These are phyloP conservation scores for Andrena bucephala DNA, from an alignment of 2,888 invertebrate genomes.

Conservation along the genomic window DNA sequence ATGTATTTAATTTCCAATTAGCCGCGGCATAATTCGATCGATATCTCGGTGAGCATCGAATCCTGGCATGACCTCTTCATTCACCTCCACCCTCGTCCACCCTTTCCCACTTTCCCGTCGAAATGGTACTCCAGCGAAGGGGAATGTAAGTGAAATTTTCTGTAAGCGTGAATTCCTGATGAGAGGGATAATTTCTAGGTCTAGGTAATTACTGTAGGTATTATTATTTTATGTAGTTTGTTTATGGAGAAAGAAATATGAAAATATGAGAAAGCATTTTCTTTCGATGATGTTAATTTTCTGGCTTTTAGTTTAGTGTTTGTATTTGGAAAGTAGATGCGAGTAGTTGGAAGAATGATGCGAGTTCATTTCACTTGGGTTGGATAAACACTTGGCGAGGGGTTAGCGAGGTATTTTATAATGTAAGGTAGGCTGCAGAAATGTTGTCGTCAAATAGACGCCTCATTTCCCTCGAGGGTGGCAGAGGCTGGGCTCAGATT, in stretches of 20 bases:
- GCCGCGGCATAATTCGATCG: constrained; percentile 57
- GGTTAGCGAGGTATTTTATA: neutral
- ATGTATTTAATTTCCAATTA: constrained; percentile 77
- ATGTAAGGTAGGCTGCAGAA: neutral
- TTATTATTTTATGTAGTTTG: neutral
- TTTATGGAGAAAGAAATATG: no score
- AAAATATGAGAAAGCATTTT: no score
- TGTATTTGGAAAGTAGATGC: no score
- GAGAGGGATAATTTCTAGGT: neutral
- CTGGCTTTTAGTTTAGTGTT: no score
- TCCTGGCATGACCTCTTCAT: constrained; percentile 18
- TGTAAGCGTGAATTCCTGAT: neutral
- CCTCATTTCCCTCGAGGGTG: constrained; percentile 32
- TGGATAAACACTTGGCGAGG: no score
- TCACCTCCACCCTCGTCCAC: neutral
- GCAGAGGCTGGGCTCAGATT: constrained; percentile 52
- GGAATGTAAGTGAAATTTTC: neutral
- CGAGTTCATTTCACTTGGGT: no score
- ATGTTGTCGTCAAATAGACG: constrained; percentile 43
- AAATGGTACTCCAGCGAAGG: neutral
- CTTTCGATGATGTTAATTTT: no score
- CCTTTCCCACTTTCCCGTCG: no score
- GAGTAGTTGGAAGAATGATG: no score
- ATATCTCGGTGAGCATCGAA: constrained; percentile 44
- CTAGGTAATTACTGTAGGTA: neutral